Evolutionary conservation across 2,888 invertebrate species (phyloP).

Genomic region (Oxycera nigricornis): DNA sequence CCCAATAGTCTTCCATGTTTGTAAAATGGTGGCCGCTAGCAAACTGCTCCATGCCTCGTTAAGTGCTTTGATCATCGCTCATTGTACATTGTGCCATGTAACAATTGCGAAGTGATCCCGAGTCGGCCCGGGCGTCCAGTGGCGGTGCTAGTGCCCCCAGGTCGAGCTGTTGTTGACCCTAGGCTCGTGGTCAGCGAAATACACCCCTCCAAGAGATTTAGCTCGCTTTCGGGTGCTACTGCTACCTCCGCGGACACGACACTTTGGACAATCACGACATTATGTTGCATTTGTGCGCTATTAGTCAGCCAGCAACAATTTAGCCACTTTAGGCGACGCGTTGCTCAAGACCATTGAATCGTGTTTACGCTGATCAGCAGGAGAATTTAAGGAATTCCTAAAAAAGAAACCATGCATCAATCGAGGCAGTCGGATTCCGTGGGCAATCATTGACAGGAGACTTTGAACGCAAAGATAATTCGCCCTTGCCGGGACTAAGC

Average conservation of each 20-base stretch:
- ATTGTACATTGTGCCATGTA: slow-evolving; percentile 43
- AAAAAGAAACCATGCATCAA: too few relatives aligned
- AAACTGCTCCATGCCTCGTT: slow-evolving; percentile 47
- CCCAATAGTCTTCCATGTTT: slow-evolving; percentile 60
- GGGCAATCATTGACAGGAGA: too few relatives aligned
- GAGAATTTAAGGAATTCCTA: too few relatives aligned
- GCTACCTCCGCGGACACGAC: background rate
- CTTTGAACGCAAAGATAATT: too few relatives aligned
- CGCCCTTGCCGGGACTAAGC: too few relatives aligned
- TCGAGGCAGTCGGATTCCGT: too few relatives aligned
- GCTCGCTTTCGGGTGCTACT: background rate
- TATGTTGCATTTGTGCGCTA: background rate
- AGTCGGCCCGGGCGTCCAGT: slow-evolving; percentile 38
- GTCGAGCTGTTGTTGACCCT: slow-evolving; percentile 30
- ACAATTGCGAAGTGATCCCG: slow-evolving; percentile 26
- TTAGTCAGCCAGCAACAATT: slow-evolving; percentile 26
- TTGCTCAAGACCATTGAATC: slow-evolving; percentile 5
- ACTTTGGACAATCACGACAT: background rate
- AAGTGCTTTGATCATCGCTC: slow-evolving; percentile 44
- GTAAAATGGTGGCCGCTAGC: slow-evolving; percentile 51
- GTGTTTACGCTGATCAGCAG: too few relatives aligned
- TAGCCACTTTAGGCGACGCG: slow-evolving; percentile 1
- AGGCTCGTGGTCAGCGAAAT: background rate
- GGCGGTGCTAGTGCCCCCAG: slow-evolving; percentile 39
- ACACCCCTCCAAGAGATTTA: background rate